Evolutionary conservation across 2,113 vertebrate genomes (phyloP).

Genomic region (Martes martes): DNA sequence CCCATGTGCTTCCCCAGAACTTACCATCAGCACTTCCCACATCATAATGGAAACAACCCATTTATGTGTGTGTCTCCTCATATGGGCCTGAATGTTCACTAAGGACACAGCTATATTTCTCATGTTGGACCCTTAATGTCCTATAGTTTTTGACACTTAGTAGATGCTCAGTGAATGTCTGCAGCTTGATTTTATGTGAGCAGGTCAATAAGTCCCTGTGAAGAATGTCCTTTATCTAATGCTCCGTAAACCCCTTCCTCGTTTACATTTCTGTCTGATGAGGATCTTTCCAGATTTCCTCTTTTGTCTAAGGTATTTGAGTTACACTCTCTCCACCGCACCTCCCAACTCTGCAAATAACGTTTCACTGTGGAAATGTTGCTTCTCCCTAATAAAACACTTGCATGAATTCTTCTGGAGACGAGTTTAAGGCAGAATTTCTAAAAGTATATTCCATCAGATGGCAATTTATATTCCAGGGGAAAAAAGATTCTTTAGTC

Average conservation of each 20-base stretch:
- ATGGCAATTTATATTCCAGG: neutral
- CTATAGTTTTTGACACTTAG: neutral
- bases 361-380: neutral
- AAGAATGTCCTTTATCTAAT: neutral
- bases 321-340: neutral
- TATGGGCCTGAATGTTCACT: neutral
- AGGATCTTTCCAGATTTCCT: neutral
- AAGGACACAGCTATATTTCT: neutral
- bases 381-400: neutral
- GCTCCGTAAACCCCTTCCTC: neutral
- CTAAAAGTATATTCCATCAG: neutral
- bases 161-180: neutral
- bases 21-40: neutral
- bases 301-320: neutral
- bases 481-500: neutral
- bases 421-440: neutral
- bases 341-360: neutral
- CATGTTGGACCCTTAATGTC: neutral
- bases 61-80: neutral
- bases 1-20: no score
- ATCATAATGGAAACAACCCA: neutral
- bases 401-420: neutral
- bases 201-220: neutral
- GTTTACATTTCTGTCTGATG: neutral
- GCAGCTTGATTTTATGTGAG: neutral